Conservation (phyloP, 2,888 invertebrate genomes). For the Eledone cirrhosa region DNA sequence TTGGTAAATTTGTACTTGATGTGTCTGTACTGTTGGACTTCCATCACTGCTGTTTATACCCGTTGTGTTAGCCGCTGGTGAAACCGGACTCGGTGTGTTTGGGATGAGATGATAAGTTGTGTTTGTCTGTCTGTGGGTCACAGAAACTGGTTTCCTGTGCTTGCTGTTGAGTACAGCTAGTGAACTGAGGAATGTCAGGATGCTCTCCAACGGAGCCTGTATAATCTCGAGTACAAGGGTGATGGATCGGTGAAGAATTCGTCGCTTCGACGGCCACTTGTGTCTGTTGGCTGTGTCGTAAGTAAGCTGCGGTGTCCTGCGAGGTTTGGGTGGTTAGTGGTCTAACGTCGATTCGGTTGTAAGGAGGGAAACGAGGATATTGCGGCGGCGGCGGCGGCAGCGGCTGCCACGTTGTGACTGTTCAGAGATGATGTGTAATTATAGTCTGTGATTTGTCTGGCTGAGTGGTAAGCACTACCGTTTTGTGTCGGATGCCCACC, state of each 20-base stretch:
- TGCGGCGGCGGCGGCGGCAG: neutral
- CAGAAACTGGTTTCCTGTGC: conserved; percentile 10
- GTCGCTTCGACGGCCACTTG: conserved; percentile 17
- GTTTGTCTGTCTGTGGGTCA: conserved; percentile 18
- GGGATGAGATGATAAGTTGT: conserved; percentile 1
- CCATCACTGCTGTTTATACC: conserved; percentile 23
- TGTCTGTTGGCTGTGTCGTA: conserved; percentile 24
- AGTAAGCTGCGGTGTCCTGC: conserved; percentile 19
- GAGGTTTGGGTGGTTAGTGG: conserved; percentile 19
- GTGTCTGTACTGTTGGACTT: neutral
- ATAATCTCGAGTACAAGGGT: conserved; percentile 24
- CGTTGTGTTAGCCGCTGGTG: neutral
- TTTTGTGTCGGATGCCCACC: conserved; percentile 1
- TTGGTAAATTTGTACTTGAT: conserved; percentile 5
- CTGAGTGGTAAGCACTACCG: conserved; percentile 12
- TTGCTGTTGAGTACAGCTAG: conserved; percentile 20
- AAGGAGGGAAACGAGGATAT: conserved; percentile 26
- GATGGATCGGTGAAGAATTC: conserved; percentile 14
- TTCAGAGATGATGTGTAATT: neutral
- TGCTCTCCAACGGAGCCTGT: neutral
- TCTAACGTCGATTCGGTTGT: conserved; percentile 23
- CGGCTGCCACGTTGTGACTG: conserved; percentile 11
- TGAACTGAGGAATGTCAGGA: conserved; percentile 12
- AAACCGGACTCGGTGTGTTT: conserved; percentile 26
- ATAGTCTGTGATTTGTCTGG: conserved; percentile 4